These are phyloP conservation scores for Heterodera schachtii DNA, from an alignment of 1,140 invertebrate species.

Conservation along the genomic window DNA sequence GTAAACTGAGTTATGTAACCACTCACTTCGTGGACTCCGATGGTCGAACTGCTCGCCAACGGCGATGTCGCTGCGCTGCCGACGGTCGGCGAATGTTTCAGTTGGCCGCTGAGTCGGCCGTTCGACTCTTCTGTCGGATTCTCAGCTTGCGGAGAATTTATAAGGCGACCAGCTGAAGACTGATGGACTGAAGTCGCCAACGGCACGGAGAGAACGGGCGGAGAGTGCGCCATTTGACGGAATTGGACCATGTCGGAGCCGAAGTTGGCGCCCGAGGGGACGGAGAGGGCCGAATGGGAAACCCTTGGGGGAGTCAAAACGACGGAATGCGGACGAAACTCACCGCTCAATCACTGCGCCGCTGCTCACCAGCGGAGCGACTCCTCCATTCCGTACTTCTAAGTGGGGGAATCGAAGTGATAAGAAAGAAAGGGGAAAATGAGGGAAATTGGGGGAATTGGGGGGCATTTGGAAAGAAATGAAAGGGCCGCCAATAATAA, in stretches of 20 bases:
- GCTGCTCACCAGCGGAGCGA: background rate
- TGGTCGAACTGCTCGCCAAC: background rate
- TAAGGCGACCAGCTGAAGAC: background rate
- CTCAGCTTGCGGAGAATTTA: conserved; percentile 4
- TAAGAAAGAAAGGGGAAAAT: conserved; percentile 14
- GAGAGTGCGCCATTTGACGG: background rate
- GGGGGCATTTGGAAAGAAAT: no score
- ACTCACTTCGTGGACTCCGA: conserved; percentile 1
- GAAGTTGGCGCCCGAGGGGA: conserved; percentile 24
- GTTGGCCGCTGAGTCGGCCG: conserved; percentile 33
- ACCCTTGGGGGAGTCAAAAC: background rate
- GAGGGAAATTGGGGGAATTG: background rate
- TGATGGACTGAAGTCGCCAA: background rate
- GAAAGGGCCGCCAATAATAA: no score
- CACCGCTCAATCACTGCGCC: background rate
- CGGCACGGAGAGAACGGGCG: background rate
- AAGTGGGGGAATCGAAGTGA: background rate
- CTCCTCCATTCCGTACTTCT: conserved; percentile 21
- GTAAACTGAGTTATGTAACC: background rate
- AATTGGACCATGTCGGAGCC: conserved; percentile 40
- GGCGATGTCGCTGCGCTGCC: background rate
- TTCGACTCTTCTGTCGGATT: conserved; percentile 6
- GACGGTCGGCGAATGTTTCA: background rate
- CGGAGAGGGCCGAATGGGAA: conserved; percentile 28
- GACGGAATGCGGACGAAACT: background rate